Percentiles rank a stretch among this genome's conserved stretches.
These are phyloP conservation scores for Gastracanthus pulcherrimus DNA, from an alignment of 2,888 invertebrate species.

Conservation along the genomic window DNA sequence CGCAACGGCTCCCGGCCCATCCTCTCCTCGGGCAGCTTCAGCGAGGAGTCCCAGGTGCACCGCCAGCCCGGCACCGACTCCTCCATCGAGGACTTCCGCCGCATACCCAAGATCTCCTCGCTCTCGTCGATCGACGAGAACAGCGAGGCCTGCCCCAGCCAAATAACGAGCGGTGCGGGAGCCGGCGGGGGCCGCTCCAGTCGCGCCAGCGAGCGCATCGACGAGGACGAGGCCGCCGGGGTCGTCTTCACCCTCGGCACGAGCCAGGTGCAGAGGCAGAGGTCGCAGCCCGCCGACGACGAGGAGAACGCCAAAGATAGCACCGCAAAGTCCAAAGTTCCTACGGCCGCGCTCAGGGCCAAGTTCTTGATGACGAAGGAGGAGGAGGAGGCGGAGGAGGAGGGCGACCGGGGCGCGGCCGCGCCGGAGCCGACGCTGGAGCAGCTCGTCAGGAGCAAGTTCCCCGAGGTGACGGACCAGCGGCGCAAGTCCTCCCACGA, in stretches of 20 bases:
- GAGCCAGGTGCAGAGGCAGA: constrained; percentile 57
- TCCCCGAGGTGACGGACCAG: constrained; percentile 61
- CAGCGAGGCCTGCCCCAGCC: constrained; percentile 69
- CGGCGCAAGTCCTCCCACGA: constrained; percentile 69
- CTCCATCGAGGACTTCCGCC: constrained; percentile 69
- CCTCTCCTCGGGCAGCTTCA: constrained; percentile 71
- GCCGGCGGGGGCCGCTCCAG: constrained; percentile 47
- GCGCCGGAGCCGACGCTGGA: constrained; percentile 35
- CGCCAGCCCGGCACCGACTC: constrained; percentile 13
- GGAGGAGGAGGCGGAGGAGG: no score
- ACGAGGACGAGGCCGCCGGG: constrained; percentile 25
- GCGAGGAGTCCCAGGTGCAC: constrained; percentile 65
- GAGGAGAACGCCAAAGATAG: constrained; percentile 64
- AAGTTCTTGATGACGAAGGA: no score
- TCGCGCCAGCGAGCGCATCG: constrained; percentile 49
- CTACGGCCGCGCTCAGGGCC: constrained; percentile 66
- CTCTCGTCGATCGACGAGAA: constrained; percentile 75
- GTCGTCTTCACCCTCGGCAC: constrained; percentile 74
- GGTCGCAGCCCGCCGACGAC: not conserved
- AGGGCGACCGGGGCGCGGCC: constrained; percentile 45
- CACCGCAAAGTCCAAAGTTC: constrained; percentile 64
- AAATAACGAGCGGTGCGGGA: constrained; percentile 55
- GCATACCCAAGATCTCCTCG: constrained; percentile 74
- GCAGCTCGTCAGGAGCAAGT: constrained; percentile 62
- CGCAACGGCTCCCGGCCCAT: constrained; percentile 74